Evolutionary conservation across 23 tunicate genomes (phyloP).

Genomic region (Ascidia mentula): DNA sequence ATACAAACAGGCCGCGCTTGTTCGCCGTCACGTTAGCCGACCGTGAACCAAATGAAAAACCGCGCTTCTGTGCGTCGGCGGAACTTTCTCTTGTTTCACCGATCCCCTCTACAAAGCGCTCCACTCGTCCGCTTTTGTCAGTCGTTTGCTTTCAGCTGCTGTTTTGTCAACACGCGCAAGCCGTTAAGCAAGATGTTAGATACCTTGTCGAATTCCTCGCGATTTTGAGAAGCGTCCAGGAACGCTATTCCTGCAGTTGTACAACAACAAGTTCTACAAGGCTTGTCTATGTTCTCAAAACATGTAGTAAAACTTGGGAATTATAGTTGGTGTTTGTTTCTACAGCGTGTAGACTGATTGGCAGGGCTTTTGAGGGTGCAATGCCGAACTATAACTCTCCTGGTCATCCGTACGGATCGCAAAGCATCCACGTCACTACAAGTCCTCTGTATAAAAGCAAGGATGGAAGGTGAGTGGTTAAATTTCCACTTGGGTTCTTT

Average conservation of each 20-base stretch:
- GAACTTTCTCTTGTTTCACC: conserved; percentile 10
- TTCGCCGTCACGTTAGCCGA: conserved; percentile 13
- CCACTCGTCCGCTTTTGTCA: background rate
- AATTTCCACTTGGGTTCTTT: too few species aligned
- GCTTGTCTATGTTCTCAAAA: background rate
- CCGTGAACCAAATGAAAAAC: conserved; percentile 23
- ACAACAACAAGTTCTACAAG: conserved; percentile 1
- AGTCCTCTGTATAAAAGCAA: conserved; percentile 82
- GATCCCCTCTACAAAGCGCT: background rate
- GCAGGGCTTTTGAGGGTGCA: too few species aligned
- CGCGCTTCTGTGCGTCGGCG: background rate
- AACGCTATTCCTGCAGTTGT: background rate
- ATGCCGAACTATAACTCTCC: conserved; percentile 80
- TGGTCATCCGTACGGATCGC: conserved; percentile 83
- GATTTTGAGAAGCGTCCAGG: background rate
- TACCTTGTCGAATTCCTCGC: conserved; percentile 2
- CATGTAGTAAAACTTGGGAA: too few species aligned
- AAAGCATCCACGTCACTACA: conserved; percentile 77
- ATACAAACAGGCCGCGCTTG: background rate
- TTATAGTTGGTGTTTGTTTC: too few species aligned
- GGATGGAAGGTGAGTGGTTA: conserved; percentile 61
- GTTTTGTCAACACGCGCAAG: conserved; percentile 20
- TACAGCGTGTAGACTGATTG: too few species aligned
- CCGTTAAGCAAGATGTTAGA: background rate
- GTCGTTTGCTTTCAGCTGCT: conserved; percentile 15